Conservation (phyloP, 2,113 vertebrate species). For the Electrona antarctica region DNA sequence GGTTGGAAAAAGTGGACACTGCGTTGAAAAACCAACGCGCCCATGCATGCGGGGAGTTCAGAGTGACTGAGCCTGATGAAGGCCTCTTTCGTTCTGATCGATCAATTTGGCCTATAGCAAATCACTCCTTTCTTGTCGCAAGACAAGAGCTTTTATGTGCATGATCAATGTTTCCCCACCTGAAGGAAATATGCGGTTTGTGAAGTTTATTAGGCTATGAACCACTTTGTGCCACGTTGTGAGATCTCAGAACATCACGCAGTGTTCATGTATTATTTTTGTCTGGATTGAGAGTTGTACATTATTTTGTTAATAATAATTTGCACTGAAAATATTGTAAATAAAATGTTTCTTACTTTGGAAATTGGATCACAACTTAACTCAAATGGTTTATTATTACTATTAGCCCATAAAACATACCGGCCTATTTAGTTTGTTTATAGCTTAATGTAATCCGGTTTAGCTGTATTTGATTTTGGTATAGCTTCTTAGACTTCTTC, state of each 20-base stretch:
- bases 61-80: no score
- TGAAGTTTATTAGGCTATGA: slow-evolving; percentile 69
- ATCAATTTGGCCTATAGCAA: no score
- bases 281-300: slow-evolving; percentile 66
- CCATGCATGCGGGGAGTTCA: no score
- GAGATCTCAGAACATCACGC: slow-evolving; percentile 61
- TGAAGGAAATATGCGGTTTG: slow-evolving; percentile 50
- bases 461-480: background rate
- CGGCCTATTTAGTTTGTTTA: slow-evolving; percentile 34
- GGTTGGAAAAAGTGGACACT: no score
- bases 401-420: slow-evolving; percentile 18
- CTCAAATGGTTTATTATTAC: slow-evolving; percentile 14
- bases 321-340: slow-evolving; percentile 93
- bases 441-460: slow-evolving; percentile 5
- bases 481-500: no score
- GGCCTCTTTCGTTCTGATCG: no score
- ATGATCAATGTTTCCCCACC: slow-evolving; percentile 46
- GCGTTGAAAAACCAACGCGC: no score
- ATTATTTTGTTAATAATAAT: slow-evolving; percentile 80
- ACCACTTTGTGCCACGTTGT: slow-evolving; percentile 66
- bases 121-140: slow-evolving; percentile 28
- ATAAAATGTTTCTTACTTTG: slow-evolving; percentile 94
- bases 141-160: slow-evolving; percentile 50
- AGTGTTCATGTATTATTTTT: slow-evolving; percentile 62
- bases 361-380: slow-evolving; percentile 43